Evolutionary conservation across 1,140 invertebrate species (phyloP).

Genomic region (Caenorhabditis latens): DNA sequence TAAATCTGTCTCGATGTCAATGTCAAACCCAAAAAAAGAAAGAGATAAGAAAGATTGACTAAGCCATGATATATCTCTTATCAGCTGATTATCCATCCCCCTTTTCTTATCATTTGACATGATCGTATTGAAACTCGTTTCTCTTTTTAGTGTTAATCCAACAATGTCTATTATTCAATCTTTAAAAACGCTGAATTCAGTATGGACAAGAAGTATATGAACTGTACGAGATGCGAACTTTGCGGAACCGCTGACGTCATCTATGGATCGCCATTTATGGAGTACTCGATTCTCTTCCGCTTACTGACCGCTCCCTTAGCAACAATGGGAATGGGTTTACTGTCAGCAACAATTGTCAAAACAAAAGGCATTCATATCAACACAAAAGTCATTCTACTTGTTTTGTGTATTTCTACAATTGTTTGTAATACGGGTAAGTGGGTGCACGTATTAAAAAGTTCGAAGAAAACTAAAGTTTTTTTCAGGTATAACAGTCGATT

Average conservation of each 20-base stretch:
- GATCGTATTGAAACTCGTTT: constrained; percentile 19
- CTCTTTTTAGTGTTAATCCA: constrained; percentile 4
- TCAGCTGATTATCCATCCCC: constrained; percentile 37
- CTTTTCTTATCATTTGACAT: neutral
- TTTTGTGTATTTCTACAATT: constrained; percentile 47
- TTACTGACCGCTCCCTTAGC: constrained; percentile 55
- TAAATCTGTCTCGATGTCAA: constrained; percentile 25
- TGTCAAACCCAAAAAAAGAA: constrained; percentile 18
- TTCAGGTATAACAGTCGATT: constrained; percentile 27
- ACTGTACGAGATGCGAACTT: constrained; percentile 22
- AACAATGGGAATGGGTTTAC: constrained; percentile 70
- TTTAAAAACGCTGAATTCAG: neutral
- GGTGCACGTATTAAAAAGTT: neutral
- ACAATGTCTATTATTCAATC: neutral
- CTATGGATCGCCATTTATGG: constrained; percentile 22
- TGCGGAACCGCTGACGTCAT: constrained; percentile 35
- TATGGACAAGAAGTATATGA: constrained; percentile 39
- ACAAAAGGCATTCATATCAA: constrained; percentile 42
- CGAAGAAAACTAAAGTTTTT: neutral
- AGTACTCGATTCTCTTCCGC: constrained; percentile 23
- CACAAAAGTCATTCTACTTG: constrained; percentile 30
- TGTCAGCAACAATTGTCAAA: constrained; percentile 61
- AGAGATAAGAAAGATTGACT: constrained; percentile 51
- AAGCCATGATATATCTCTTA: constrained; percentile 37
- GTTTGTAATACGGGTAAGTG: constrained; percentile 28